A percentile compares a stretch with the other conserved stretches of the same genome.
Evolutionary conservation across 2,888 invertebrate genomes (phyloP).

Genomic region (Campopleginae sp.): DNA sequence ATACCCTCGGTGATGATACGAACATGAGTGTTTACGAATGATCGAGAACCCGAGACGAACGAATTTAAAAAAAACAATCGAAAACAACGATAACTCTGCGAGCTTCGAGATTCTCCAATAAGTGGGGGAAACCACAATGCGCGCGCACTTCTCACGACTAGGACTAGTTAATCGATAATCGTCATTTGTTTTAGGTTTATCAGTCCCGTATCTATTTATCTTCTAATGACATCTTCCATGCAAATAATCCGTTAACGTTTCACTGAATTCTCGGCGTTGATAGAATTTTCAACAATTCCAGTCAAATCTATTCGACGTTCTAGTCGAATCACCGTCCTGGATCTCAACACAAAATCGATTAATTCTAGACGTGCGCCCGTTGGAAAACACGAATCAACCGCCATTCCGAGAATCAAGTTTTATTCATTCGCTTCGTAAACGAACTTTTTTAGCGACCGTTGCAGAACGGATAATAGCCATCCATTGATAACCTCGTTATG

Average conservation of each 20-base stretch:
- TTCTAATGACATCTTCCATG: neutral
- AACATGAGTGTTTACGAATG: neutral
- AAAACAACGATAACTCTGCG: slow-evolving; percentile 8
- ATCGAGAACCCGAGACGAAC: slow-evolving; percentile 21
- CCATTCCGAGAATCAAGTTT: neutral
- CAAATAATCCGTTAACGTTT: neutral
- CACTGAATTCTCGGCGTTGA: neutral
- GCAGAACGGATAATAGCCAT: neutral
- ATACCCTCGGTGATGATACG: slow-evolving; percentile 21
- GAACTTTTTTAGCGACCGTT: neutral
- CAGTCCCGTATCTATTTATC: slow-evolving; percentile 7
- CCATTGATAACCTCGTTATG: neutral
- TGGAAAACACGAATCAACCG: neutral
- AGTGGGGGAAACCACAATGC: slow-evolving; percentile 4
- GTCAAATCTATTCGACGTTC: neutral
- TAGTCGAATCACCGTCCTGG: neutral
- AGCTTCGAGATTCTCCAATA: neutral
- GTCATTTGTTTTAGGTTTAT: slow-evolving; percentile 20
- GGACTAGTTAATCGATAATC: slow-evolving; percentile 53
- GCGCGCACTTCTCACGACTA: slow-evolving; percentile 41
- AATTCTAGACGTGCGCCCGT: neutral
- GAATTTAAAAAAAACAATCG: neutral
- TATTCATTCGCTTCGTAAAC: neutral
- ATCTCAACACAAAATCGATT: neutral
- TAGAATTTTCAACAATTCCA: neutral